Evolutionary conservation across 2,113 vertebrate genomes (phyloP).

Genomic region (Puma concolor): DNA sequence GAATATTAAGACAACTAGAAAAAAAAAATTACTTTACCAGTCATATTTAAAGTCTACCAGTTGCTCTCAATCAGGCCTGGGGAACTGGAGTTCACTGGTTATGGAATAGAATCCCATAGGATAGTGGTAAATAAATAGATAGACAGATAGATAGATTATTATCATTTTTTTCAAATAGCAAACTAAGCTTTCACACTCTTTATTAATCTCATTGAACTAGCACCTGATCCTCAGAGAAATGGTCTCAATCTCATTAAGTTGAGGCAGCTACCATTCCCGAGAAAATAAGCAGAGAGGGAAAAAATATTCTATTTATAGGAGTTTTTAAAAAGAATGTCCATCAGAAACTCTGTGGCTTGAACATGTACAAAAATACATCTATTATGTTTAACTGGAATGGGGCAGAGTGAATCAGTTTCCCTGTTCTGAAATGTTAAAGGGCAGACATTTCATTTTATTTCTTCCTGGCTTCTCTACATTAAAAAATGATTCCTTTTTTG

Average conservation of each 20-base stretch:
- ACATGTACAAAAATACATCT: slow-evolving; percentile 11
- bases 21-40: background rate
- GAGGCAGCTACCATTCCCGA: slow-evolving; percentile 11
- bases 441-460: slow-evolving; percentile 66
- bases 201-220: slow-evolving; percentile 21
- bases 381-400: slow-evolving; percentile 56
- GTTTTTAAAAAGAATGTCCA: background rate
- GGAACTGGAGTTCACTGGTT: background rate
- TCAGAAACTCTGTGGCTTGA: background rate
- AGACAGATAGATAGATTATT: background rate
- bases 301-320: background rate
- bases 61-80: background rate
- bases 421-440: slow-evolving; percentile 66
- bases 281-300: background rate
- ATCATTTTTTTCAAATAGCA: slow-evolving; percentile 8
- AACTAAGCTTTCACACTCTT: background rate
- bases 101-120: background rate
- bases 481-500: slow-evolving; percentile 52
- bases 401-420: slow-evolving; percentile 27
- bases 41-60: background rate
- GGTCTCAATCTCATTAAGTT: slow-evolving; percentile 21
- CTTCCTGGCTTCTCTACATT: background rate
- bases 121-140: background rate
- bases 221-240: slow-evolving; percentile 2
- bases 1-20: background rate